phyloP scores from a whole-genome alignment of 1,140 invertebrate genomes.

The Euura saliciscinereae region DNA sequence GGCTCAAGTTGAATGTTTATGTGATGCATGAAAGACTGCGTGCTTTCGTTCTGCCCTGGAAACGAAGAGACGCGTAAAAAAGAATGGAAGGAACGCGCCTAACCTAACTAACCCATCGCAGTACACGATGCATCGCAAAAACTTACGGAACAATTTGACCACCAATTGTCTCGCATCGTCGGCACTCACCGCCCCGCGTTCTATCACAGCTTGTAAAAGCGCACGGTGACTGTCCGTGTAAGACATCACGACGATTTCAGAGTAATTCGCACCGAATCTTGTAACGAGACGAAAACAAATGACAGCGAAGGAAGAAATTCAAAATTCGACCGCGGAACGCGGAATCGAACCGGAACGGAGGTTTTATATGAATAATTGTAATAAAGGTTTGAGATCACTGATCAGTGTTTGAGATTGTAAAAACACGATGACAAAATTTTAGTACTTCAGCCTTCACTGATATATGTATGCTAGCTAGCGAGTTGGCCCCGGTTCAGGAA shows the following conservation, averaged over 20 bases:
- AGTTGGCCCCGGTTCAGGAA: too few species aligned
- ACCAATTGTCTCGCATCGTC: conserved; percentile 26
- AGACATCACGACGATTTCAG: background rate
- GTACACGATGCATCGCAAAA: background rate
- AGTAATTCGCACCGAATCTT: too few species aligned
- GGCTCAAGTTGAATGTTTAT: conserved; percentile 36
- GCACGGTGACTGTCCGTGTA: background rate
- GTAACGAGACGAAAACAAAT: too few species aligned
- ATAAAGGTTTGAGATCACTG: too few species aligned
- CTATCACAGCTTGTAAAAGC: conserved; percentile 38
- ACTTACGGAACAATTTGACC: conserved; percentile 38
- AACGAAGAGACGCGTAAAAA: background rate
- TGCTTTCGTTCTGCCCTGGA: conserved; percentile 16
- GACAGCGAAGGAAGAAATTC: too few species aligned
- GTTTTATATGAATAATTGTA: too few species aligned
- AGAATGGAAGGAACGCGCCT: background rate
- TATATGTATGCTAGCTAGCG: too few species aligned
- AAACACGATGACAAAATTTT: too few species aligned
- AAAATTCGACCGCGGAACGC: too few species aligned
- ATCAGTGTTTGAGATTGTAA: too few species aligned
- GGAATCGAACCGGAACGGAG: too few species aligned
- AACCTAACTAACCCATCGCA: background rate
- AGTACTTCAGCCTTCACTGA: too few species aligned
- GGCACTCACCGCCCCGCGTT: conserved; percentile 30
- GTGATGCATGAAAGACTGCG: conserved; percentile 10